Base-by-base conservation (phyloP, 92 coral and sea anemone species). In the Siderastrea siderea region DNA sequence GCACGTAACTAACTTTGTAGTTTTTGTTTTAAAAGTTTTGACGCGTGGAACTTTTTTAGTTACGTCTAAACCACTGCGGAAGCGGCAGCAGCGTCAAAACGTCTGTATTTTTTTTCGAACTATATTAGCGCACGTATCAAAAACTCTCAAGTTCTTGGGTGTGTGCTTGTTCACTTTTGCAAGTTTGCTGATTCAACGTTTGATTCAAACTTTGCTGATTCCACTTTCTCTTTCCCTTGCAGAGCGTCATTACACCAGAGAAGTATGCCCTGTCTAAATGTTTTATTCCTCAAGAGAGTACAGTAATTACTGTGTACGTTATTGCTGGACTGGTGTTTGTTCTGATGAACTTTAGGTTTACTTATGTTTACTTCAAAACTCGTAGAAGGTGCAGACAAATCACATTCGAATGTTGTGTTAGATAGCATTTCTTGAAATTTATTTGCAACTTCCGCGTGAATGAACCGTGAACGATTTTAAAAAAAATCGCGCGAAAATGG, bases 221-320 rank as follows among this genome's bases (percentile, higher is more conserved):
- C 8, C 9, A 52, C 48, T 3, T 67, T 72, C 14, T 64, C 65
- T 84, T 68, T 78, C 45, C 79, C 82, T 86, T 69, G 48, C 92
- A 98, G 99, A 96, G 94, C 7, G 64, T 85, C 43, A 84, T 98
- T 60, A 94, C 93, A 47, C 93, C 95, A 68, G 88, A 91, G 54
- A 81, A 91, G 43, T 94, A 84, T 61, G 92, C 92, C 58, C 65
- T 95, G 71, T 86, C 92, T 65, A 98, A 98, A 60, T 98, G 99
- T 73, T 98, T 94, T 71, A 78, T 98, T 84, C 99, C 99, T 0
- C 95, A 90, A 88, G 99, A 98, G 88, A 91, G 83, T 79, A 88
- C 99, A 4, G 99, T 96, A 0, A 95, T 98, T 61, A 16, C 82
- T 0, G 87, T 92, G 45, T 98, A 98, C 54, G 71, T 94, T 15